Evolutionary conservation across 2,113 vertebrate species (phyloP).

Genomic region (Toxostoma redivivum): DNA sequence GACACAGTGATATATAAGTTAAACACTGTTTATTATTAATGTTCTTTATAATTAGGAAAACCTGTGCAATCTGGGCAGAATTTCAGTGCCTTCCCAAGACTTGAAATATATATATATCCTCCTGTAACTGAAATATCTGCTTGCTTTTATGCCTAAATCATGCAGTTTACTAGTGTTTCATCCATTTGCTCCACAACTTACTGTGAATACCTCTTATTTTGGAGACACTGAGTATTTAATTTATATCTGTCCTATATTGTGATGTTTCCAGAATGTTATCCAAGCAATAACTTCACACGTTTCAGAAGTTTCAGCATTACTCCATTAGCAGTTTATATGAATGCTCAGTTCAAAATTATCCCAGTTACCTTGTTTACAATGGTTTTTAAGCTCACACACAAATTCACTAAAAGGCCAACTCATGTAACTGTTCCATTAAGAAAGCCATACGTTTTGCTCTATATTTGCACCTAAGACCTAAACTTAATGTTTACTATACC

Average conservation of each 20-base stretch:
- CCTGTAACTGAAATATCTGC: background rate
- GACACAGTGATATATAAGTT: accelerated
- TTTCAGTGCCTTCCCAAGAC: background rate
- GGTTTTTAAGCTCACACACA: background rate
- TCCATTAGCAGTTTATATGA: background rate
- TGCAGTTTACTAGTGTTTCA: background rate
- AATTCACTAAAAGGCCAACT: background rate
- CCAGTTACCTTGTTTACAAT: background rate
- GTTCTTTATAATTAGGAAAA: background rate
- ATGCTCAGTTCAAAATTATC: background rate
- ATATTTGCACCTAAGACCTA: background rate
- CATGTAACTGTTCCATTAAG: background rate
- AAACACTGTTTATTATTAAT: background rate
- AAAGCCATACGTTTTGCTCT: background rate
- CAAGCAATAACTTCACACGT: background rate
- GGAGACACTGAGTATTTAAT: background rate
- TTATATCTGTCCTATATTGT: background rate
- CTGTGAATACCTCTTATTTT: background rate
- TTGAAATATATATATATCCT: background rate
- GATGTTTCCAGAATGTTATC: background rate
- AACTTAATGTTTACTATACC: background rate
- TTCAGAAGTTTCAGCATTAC: background rate
- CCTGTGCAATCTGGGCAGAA: background rate
- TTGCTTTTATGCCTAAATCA: background rate
- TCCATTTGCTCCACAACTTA: background rate